Percentiles rank a stretch among this genome's conserved stretches.
Evolutionary conservation across 2,113 vertebrate genomes (phyloP).

Genomic region (Aldabrachelys gigantea): DNA sequence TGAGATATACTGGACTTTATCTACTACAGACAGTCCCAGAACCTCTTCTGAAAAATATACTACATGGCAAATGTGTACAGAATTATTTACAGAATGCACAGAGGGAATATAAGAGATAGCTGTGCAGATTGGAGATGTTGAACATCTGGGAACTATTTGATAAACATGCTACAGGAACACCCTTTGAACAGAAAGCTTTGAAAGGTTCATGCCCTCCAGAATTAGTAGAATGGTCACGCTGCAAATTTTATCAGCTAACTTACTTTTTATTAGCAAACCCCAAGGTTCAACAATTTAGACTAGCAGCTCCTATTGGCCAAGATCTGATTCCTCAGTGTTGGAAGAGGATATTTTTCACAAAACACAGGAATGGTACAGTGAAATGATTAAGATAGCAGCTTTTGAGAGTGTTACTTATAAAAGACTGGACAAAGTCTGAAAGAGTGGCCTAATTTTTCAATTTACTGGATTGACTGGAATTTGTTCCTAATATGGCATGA

Average conservation of each 20-base stretch:
- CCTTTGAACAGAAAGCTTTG: background rate
- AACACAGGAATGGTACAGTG: background rate
- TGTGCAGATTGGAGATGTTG: background rate
- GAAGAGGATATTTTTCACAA: background rate
- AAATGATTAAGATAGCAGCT: background rate
- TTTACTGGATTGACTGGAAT: background rate
- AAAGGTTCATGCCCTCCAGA: background rate
- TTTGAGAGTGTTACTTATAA: background rate
- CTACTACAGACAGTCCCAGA: background rate
- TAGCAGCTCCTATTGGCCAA: background rate
- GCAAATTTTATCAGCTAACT: background rate
- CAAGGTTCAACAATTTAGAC: background rate
- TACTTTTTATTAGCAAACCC: background rate
- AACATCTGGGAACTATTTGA: slow-evolving; percentile 7
- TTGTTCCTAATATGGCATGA: background rate
- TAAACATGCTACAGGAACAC: slow-evolving; percentile 36
- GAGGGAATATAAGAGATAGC: slow-evolving; percentile 2
- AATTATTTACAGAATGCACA: background rate
- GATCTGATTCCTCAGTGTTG: background rate
- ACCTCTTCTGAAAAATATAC: background rate
- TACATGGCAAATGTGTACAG: background rate
- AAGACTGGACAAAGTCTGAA: background rate
- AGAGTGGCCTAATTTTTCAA: background rate
- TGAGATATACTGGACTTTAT: background rate
- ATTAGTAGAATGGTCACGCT: background rate